Base-by-base conservation (phyloP, 1,140 invertebrate species). In the Lepeophtheirus salmonis region DNA sequence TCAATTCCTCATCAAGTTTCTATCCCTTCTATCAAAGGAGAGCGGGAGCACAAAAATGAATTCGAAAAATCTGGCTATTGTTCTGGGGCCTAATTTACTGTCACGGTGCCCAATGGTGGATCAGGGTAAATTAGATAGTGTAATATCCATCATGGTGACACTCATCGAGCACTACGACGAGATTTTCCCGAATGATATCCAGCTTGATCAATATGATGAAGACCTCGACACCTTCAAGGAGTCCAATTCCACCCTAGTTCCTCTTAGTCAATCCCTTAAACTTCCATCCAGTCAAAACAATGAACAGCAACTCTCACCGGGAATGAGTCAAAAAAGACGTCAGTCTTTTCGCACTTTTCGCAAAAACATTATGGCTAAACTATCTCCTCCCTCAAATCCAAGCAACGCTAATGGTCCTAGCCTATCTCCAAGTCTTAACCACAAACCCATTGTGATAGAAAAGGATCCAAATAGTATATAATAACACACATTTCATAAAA, bases 1-100 rank as follows among this genome's bases (percentile, higher is more conserved):
- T 30, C 55, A 57, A 41, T 57, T 23, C 26, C 16, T 57, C 20
- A 57, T 57, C n/a, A 57, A 57, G 26, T 57, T 57, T 21, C 22
- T 57, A 12, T 30, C 23, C 16, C 20, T 23, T 20, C 55, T 57
- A 16, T 26, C 55, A 2, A 16, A 21, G 16, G 25, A 57, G 26
- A 26, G 23, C 23, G 25, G 13, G 23, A 20, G 20, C 22, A 57
- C 22, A 2, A 57, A 57, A 18, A 57, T 57, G 55, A 57, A 21
- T n/a, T 25, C 55, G 2, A 1, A 30, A 17, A 57, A 57, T n/a
- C 17, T 57, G 16, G 55, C 23, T 3, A 57, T 57, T n/a, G 55
- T 57, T 1, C 16, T 57, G 3, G 55, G 55, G 22, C 55, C 55
- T 2, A 57, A 25, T 14, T 41, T 57, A 14, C 20, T 57, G 23